phyloP scores from a whole-genome alignment of 2,113 vertebrate species.

The Pachypanchax playfairii region DNA sequence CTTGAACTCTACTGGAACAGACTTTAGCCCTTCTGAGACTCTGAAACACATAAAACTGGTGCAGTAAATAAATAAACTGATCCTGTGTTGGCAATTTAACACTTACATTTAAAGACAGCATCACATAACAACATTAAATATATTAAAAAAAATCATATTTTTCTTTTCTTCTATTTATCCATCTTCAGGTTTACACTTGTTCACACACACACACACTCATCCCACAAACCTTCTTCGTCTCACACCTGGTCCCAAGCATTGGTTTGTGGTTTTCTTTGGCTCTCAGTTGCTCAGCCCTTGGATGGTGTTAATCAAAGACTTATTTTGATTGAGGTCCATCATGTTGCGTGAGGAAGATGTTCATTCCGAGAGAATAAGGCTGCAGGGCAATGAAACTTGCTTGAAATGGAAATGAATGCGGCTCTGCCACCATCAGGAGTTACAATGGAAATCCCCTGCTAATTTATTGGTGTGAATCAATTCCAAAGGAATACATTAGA shows the following conservation, averaged over 20 bases:
- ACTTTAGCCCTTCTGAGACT: too few relatives aligned
- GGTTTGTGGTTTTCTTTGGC: slow-evolving; percentile 44
- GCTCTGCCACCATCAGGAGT: slow-evolving; percentile 37
- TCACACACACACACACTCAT: background rate
- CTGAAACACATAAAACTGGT: background rate
- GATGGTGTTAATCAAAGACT: slow-evolving; percentile 60
- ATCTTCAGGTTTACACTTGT: slow-evolving; percentile 4
- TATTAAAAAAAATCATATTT: too few relatives aligned
- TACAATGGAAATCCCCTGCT: slow-evolving; percentile 62
- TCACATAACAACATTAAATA: too few relatives aligned
- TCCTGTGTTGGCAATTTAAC: background rate
- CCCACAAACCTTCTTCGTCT: background rate
- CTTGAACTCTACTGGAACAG: too few relatives aligned
- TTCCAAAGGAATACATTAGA: slow-evolving; percentile 53
- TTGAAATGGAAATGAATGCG: slow-evolving; percentile 72
- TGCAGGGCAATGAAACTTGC: slow-evolving; percentile 50
- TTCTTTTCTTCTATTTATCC: background rate
- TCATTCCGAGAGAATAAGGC: slow-evolving; percentile 45
- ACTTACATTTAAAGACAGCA: too few relatives aligned
- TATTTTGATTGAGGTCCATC: slow-evolving; percentile 68
- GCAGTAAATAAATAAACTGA: background rate
- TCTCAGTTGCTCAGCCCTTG: slow-evolving; percentile 36
- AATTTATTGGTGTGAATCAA: slow-evolving; percentile 58
- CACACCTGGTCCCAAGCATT: slow-evolving; percentile 55
- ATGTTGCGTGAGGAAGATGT: slow-evolving; percentile 47